Percentiles rank a stretch among this genome's conserved stretches.
Conservation (phyloP, 2,113 vertebrate species). For the Camelus bactrianus region DNA sequence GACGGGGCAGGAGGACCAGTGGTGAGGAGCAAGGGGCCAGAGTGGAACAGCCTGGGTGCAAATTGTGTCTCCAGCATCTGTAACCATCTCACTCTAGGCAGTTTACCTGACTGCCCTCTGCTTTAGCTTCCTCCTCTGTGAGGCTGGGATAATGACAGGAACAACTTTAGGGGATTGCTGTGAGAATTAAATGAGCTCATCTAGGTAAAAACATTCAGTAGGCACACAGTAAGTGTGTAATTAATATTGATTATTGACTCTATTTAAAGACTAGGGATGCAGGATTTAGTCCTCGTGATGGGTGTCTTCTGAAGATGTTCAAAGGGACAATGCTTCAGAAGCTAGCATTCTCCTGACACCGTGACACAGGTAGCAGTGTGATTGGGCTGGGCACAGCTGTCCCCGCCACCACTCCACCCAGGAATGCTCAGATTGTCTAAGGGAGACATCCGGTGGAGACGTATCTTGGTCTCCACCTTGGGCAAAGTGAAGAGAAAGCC, state of each 20-base stretch:
- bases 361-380: not conserved
- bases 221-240: not conserved
- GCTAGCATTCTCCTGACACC: not conserved
- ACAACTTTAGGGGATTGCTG: not conserved
- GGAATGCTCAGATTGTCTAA: not conserved
- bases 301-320: not conserved
- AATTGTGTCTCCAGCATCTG: not conserved
- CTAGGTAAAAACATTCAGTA: not conserved
- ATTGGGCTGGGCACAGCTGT: fast-evolving
- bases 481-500: not conserved
- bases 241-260: not conserved
- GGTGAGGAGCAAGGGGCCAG: not conserved
- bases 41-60: not conserved
- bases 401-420: not conserved
- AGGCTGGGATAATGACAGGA: not conserved
- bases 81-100: not conserved
- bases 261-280: not conserved
- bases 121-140: not conserved
- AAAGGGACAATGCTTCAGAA: not conserved
- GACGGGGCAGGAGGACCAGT: not conserved
- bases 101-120: not conserved
- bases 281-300: not conserved
- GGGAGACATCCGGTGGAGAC: not conserved
- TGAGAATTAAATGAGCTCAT: not conserved
- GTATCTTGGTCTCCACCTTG: not conserved